phyloP scores from a whole-genome alignment of 2,888 invertebrate species.

The Hirtodrosophila trivittata region DNA sequence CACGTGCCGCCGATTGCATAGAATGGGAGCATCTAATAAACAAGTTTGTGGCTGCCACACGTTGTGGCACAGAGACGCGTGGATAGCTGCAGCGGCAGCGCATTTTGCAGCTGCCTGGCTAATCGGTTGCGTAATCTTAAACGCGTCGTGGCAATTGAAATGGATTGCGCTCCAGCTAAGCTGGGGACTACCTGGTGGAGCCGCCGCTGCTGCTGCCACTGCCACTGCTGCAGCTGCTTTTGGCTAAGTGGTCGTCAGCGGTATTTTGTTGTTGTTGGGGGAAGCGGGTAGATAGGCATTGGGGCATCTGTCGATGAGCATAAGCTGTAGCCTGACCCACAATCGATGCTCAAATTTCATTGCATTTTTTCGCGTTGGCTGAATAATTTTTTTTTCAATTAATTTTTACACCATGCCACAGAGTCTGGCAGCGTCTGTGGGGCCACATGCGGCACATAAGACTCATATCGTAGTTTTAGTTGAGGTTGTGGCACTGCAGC shows the following conservation, averaged over 20 bases:
- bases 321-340: slow-evolving; percentile 59
- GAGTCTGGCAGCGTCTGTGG: slow-evolving; percentile 46
- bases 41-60: slow-evolving; percentile 53
- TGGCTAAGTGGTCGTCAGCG: slow-evolving; percentile 33
- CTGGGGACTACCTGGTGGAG: slow-evolving; percentile 51
- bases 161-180: slow-evolving; percentile 62
- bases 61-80: slow-evolving; percentile 3
- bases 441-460: no score
- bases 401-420: slow-evolving; percentile 69
- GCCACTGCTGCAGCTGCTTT: slow-evolving; percentile 22
- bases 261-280: slow-evolving; percentile 16
- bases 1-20: slow-evolving; percentile 58
- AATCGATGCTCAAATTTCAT: slow-evolving; percentile 78
- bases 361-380: slow-evolving; percentile 55
- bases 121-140: slow-evolving; percentile 79
- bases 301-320: slow-evolving; percentile 59
- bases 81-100: slow-evolving; percentile 29
- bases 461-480: slow-evolving; percentile 34
- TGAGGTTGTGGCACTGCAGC: slow-evolving; percentile 48
- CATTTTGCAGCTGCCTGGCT: slow-evolving; percentile 80
- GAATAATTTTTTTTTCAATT: slow-evolving; percentile 59
- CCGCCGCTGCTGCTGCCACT: slow-evolving; percentile 36
- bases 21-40: slow-evolving; percentile 64
- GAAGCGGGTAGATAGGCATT: not conserved
- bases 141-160: slow-evolving; percentile 77